Evolutionary conservation across 2,797 vertebrate genomes (phyloP), one percentile per base, ranked within the genome.

Genomic region (Silurus lanzhouensis): DNA sequence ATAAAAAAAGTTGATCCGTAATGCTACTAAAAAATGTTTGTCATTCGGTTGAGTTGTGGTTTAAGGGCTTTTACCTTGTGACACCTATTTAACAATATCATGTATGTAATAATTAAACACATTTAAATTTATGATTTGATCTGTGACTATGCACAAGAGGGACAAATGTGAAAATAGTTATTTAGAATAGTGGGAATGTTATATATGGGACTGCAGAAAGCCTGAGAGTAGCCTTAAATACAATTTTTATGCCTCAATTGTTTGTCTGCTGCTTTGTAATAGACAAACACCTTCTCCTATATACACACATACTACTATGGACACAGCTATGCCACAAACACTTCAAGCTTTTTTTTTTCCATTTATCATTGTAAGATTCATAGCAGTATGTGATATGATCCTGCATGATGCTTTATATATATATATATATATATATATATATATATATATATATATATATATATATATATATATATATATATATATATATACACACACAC

Each of bases 251-350:
- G 17, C 31, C 52, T 58, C 55, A 60, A 38, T 60, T 60, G 44
- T 52, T 38, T 79, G 31, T 46, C 20, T 25, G 60, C 8, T 52
- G 61, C n/a, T 81, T 81, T 66, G 44, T 27, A 64, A 25, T 27
- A 80, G 17, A 52, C 20, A 22, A 44, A 20, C 20, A 13, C 13
- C 13, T n/a, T 63, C 77, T 63, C 20, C 25, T 60, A 79, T 31
- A 60, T 60, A 63, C 9, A 63, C 38, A 79, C 77, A 79, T 22
- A 25, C 48, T 63, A 79, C 38, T 38, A 38, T 77, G 55, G 58
- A 64, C 60, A 80, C 60, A 13, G 44, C 15, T 27, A 19, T 52
- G n/a, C 46, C 17, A 15, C 38, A 38, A 38, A 81, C 1, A 5
- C 44, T 48, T 7, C 63, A 81, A 27, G 44, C 14, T 5, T 8